Base-by-base conservation (phyloP, 2,113 vertebrate genomes). In the Seriola quinqueradiata region DNA sequence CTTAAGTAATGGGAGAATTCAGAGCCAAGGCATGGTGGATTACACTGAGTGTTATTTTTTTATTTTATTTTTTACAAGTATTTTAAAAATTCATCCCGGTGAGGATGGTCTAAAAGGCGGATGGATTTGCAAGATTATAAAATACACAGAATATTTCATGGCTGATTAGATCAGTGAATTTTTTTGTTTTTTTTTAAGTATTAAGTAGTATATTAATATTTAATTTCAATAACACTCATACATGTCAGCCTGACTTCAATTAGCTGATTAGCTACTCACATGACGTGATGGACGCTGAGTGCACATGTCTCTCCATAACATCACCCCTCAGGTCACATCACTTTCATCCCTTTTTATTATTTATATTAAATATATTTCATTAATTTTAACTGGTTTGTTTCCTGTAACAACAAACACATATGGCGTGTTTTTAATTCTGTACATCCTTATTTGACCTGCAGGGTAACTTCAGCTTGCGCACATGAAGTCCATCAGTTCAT, bases 1-100 rank as follows among this genome's bases (percentile, higher is more conserved):
- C 90, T 91, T 77, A 82, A 92, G 93, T 94, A 95, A 94, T 64
- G 85, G 85, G 90, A 95, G 93, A 93, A 86, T 88, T 79, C 65
- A 4, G 70, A 42, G 80, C 85, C 81, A 71, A 85, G 72, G 46
- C 75, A 69, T 25, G 70, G 55, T 60, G 70, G 75, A 86, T 86
- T 86, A 92, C 86, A 86, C 69, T 32, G 55, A 91, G 77, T 46
- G 58, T 79, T 82, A 67, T 80, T 70, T 86, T 81, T 28, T 28
- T 28, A 28, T 28, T 28, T 28, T 28, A 28, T 28, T 28, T 28
- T 28, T 87, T 80, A 77, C 71, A 75, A 70, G 65, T 71, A 78
- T 84, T 90, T 75, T 14, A 85, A 81, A 89, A 82, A 84, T 67
- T 81, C 32, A 83, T 83, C 77, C 73, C 19, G 58, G n/a, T 4